Percentiles rank a stretch among this genome's conserved stretches.
These are phyloP conservation scores for Puffinus mauretanicus DNA, from an alignment of 2,113 vertebrate species.

Conservation along the genomic window DNA sequence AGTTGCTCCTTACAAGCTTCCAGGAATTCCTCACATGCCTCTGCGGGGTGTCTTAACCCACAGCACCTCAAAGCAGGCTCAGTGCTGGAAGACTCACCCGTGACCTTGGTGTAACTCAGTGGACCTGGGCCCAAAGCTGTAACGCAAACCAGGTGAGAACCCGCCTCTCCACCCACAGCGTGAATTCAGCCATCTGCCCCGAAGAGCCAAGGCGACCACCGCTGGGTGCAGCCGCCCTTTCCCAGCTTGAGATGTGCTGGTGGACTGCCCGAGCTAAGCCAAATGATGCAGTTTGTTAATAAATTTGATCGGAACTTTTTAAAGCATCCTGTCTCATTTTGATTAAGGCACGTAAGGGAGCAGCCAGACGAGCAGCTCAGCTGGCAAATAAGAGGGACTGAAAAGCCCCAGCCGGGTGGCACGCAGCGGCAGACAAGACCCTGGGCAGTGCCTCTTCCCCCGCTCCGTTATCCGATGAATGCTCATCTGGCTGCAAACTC, in stretches of 20 bases:
- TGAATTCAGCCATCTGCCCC: background rate
- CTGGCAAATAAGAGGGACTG: background rate
- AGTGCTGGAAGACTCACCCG: background rate
- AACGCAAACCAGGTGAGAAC: background rate
- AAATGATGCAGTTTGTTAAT: background rate
- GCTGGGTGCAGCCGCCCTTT: background rate
- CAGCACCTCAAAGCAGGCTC: background rate
- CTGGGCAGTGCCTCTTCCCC: background rate
- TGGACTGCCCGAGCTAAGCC: background rate
- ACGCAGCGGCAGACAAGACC: background rate
- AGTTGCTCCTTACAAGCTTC: background rate
- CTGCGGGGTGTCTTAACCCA: background rate
- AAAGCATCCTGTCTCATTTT: background rate
- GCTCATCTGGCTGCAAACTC: background rate
- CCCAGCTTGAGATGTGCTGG: background rate
- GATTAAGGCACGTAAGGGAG: background rate
- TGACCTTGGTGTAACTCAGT: fast-evolving
- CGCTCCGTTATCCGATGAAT: no score
- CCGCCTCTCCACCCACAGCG: fast-evolving
- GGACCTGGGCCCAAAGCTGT: background rate
- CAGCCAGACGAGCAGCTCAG: background rate
- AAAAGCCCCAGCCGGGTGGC: background rate
- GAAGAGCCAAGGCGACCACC: background rate
- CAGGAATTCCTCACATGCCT: background rate
- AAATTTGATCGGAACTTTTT: background rate